A percentile compares a stretch with the other conserved stretches of the same genome.
Conservation (phyloP, 2,113 vertebrate genomes). For the Alaudala cheleensis region DNA sequence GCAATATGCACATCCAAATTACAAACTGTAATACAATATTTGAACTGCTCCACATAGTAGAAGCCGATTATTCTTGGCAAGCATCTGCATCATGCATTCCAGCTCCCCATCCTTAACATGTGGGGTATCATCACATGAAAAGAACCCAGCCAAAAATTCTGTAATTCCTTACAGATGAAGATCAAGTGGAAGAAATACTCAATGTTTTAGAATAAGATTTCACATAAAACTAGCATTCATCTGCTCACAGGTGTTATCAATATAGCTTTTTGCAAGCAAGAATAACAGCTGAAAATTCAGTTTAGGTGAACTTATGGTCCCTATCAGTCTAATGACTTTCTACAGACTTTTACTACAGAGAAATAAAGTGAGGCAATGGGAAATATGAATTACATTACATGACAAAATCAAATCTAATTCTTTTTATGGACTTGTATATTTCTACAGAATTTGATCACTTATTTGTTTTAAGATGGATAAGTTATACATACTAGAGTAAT, state of each 20-base stretch:
- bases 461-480: not conserved
- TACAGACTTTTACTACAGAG: not conserved
- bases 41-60: conserved; percentile 62
- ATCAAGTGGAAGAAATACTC: conserved; percentile 22
- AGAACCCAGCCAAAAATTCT: conserved; percentile 63
- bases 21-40: conserved; percentile 63
- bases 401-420: not conserved
- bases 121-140: conserved; percentile 66
- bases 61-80: conserved; percentile 74
- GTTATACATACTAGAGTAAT: not conserved
- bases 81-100: conserved; percentile 31
- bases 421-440: not conserved
- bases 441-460: not conserved
- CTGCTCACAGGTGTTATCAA: not conserved
- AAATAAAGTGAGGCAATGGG: not conserved
- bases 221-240: not conserved
- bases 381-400: not conserved
- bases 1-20: conserved; percentile 64
- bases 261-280: not conserved
- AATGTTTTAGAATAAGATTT: not conserved
- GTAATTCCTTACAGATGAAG: conserved; percentile 62
- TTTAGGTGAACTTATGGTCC: not conserved
- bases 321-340: not conserved
- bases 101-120: conserved; percentile 61
- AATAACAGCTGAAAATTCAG: not conserved